Conservation (phyloP, 2,113 vertebrate genomes). For the Catharus minimus region DNA sequence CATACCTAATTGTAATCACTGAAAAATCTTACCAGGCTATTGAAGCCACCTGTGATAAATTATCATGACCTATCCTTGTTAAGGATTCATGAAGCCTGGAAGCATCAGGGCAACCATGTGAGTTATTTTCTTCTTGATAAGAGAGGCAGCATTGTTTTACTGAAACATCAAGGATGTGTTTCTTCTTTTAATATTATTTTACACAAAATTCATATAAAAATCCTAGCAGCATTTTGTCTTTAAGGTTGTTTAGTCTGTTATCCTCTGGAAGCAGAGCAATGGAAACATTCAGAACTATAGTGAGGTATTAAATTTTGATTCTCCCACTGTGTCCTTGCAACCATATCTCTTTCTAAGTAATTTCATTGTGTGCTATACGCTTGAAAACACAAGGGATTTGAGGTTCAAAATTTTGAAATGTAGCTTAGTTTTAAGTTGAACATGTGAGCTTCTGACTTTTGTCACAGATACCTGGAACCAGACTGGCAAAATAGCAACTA, state of each 20-base stretch:
- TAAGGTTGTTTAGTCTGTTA: background rate
- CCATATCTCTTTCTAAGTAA: background rate
- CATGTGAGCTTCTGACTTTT: background rate
- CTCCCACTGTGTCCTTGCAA: background rate
- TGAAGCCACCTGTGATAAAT: background rate
- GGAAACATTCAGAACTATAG: background rate
- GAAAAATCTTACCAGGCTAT: background rate
- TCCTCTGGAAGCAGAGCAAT: background rate
- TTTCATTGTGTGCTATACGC: background rate
- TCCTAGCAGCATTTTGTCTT: background rate
- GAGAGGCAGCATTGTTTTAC: background rate
- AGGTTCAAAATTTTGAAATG: background rate
- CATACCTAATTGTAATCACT: background rate
- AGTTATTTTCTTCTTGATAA: background rate
- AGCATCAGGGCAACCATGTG: background rate
- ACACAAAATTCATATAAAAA: background rate
- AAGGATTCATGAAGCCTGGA: background rate
- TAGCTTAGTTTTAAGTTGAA: background rate
- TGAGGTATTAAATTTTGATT: background rate
- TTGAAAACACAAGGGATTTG: background rate
- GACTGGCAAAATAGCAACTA: background rate
- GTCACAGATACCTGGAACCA: background rate
- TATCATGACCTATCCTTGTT: background rate
- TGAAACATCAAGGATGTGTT: background rate
- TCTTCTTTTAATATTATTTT: background rate